Base-by-base conservation (phyloP, 2,113 vertebrate species). In the Hemiprocne comata region DNA sequence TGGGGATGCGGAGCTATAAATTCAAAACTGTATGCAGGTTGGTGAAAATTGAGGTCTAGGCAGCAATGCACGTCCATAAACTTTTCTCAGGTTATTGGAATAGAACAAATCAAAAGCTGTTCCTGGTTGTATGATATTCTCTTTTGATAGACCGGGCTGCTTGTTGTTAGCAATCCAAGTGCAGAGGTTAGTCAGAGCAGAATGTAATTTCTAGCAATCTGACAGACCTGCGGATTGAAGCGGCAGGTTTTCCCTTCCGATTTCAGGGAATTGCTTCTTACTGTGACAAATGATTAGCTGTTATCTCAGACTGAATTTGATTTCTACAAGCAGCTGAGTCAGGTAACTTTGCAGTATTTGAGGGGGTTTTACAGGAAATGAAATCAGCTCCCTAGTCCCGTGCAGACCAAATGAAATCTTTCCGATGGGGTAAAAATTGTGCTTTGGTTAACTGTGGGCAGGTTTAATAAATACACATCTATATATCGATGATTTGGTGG, bases 261-360 rank as follows among this genome's bases (percentile, higher is more conserved):
- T 99, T 99, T 98, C 98, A 98, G 99, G 98, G 99, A 99, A 99
- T 99, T 99, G 99, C 99, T 99, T 99, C 99, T 99, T 98, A 97
- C 98, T 98, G 98, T 99, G 98, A 99, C 98, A 99, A 99, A 99
- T 99, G 99, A 99, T 99, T 99, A 99, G 98, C 99, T 97, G 98
- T 99, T 99, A 99, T 99, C 99, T 99, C 96, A 24, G 98, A 97
- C 98, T 96, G 98, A 99, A 99, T 99, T 99, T 99, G 98, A 99
- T 99, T 99, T 98, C 98, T 98, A 95, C 98, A 98, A 98, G 98
- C 98, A 98, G 98, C 99, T 99, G 99, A 99, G 98, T 99, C 99
- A 99, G 99, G 99, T 99, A 98, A 98, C 98, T 98, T 97, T 96
- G 95, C 95, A 98, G 98, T 80, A 80, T 98, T 98, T 97, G 98